A percentile compares a stretch with the other conserved stretches of the same genome.
Evolutionary conservation across 1,140 invertebrate species (phyloP).

Genomic region (Colletes gigas): DNA sequence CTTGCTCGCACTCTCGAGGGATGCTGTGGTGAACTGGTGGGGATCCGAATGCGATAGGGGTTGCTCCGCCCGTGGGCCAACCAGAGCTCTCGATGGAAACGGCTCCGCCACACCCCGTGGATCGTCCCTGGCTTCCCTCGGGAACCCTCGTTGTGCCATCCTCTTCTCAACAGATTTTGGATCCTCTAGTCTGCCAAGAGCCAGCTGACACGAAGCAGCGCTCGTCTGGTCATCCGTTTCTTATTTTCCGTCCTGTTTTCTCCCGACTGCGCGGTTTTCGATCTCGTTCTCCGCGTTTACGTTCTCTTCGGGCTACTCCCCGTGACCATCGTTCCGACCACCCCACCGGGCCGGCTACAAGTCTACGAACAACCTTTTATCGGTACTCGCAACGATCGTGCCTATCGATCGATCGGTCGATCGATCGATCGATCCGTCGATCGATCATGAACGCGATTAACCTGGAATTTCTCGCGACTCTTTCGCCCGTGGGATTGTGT

Average conservation of each 20-base stretch:
- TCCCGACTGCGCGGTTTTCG: neutral
- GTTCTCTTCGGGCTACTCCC: constrained; percentile 21
- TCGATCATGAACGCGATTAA: constrained; percentile 36
- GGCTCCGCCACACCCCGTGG: constrained; percentile 78
- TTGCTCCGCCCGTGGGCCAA: constrained; percentile 81
- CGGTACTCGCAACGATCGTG: neutral
- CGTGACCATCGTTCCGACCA: neutral
- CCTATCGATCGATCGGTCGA: constrained; percentile 55
- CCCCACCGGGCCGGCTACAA: neutral
- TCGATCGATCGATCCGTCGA: constrained; percentile 57
- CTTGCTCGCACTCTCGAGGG: constrained; percentile 60
- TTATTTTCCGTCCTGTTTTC: constrained; percentile 36
- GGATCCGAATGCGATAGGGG: constrained; percentile 74
- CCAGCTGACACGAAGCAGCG: constrained; percentile 77
- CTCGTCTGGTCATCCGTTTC: constrained; percentile 58
- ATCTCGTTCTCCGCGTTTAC: neutral
- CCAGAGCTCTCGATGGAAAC: constrained; percentile 75
- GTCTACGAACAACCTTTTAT: neutral
- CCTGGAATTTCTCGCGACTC: neutral
- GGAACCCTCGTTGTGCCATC: constrained; percentile 78
- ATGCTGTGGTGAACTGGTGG: constrained; percentile 70
- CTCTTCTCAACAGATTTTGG: constrained; percentile 77
- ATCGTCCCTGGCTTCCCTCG: constrained; percentile 75
- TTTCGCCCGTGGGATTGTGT: constrained; percentile 26
- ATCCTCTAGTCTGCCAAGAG: constrained; percentile 79